Conservation (phyloP, 2,888 invertebrate species). For the Parnassius glacialis region DNA sequence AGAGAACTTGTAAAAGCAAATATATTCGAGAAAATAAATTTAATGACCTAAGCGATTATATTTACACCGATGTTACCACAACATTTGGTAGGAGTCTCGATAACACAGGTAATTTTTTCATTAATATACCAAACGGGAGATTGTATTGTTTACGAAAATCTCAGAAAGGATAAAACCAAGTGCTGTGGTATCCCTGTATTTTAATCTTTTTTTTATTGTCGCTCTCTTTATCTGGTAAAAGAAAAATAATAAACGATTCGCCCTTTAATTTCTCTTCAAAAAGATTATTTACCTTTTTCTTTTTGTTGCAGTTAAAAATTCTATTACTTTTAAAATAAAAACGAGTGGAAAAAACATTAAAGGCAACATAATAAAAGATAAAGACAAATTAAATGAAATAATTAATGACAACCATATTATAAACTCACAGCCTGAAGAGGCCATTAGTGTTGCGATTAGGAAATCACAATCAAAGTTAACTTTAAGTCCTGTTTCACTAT, state of each 20-base stretch:
- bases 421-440: constrained; percentile 6
- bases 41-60: constrained; percentile 4
- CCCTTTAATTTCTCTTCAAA: too few species aligned
- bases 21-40: neutral
- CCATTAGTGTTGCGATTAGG: constrained; percentile 27
- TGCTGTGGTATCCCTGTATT: too few species aligned
- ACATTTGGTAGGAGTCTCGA: neutral
- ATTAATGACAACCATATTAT: too few species aligned
- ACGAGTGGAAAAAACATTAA: constrained; percentile 7
- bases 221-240: too few species aligned
- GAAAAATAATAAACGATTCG: too few species aligned
- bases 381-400: constrained; percentile 28
- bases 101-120: constrained; percentile 10
- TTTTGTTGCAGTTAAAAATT: constrained; percentile 30
- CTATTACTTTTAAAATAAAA: constrained; percentile 12
- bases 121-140: neutral
- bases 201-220: too few species aligned
- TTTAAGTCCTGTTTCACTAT: constrained; percentile 50
- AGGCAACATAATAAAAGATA: constrained; percentile 35
- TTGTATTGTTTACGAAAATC: neutral
- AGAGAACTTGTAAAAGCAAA: neutral
- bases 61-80: neutral
- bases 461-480: constrained; percentile 39
- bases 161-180: too few species aligned
- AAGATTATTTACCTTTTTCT: constrained; percentile 3